Evolutionary conservation across 53 echinoderm and acorn worm species (phyloP).

Genomic region (Temnopleurus reevesii): DNA sequence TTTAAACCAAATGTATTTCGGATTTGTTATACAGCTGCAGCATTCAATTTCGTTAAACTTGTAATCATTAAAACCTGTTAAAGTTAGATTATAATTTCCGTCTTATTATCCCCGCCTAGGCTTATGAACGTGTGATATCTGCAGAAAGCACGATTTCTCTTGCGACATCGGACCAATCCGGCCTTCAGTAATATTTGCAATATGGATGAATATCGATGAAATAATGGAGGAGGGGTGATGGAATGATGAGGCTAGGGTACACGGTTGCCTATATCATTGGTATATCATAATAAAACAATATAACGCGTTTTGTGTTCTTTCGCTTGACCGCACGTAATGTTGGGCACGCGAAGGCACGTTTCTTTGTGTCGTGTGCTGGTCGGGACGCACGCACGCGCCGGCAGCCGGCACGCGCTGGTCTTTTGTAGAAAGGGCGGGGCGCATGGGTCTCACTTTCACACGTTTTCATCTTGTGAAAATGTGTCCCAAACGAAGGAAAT

Average conservation of each 20-base stretch:
- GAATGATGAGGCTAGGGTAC: background rate
- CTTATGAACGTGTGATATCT: slow-evolving; percentile 10
- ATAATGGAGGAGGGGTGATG: background rate
- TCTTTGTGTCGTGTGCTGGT: slow-evolving; percentile 48
- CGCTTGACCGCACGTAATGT: slow-evolving; percentile 7
- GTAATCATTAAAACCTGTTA: too few species aligned
- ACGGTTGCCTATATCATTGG: slow-evolving; percentile 14
- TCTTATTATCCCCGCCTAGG: too few species aligned
- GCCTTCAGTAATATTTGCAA: background rate
- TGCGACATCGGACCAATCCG: background rate
- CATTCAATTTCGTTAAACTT: too few species aligned
- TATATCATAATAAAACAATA: background rate
- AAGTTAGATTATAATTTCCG: too few species aligned
- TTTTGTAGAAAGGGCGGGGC: slow-evolving; percentile 16
- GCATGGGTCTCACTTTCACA: slow-evolving; percentile 1
- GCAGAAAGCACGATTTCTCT: background rate
- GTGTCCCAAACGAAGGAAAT: background rate
- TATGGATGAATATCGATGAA: background rate
- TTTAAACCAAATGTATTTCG: too few species aligned
- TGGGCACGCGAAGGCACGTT: slow-evolving; percentile 30
- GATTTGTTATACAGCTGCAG: too few species aligned
- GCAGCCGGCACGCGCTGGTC: slow-evolving; percentile 16
- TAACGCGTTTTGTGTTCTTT: background rate
- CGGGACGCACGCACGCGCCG: slow-evolving; percentile 24
- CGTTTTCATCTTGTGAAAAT: background rate